Evolutionary conservation across 1,140 invertebrate species (phyloP).

Genomic region (Aphidius ervi): DNA sequence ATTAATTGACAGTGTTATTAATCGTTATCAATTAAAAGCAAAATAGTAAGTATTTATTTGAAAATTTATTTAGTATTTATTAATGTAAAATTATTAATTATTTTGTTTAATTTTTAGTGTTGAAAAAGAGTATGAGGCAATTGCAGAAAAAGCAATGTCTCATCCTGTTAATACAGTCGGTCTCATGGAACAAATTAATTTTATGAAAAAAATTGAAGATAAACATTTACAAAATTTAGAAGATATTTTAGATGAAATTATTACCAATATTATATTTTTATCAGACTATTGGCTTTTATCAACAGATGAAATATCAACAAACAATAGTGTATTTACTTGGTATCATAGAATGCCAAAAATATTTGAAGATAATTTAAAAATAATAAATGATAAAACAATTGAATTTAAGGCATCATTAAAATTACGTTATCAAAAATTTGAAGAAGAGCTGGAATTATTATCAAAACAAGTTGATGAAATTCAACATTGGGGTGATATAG

Average conservation of each 20-base stretch:
- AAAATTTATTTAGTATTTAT: slow-evolving; percentile 16
- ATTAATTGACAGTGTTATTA: slow-evolving; percentile 67
- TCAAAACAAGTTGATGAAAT: slow-evolving; percentile 80
- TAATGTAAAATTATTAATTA: slow-evolving; percentile 5
- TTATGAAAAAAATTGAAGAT: slow-evolving; percentile 69
- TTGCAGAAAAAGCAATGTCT: slow-evolving; percentile 72
- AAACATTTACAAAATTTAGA: slow-evolving; percentile 71
- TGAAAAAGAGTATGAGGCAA: slow-evolving; percentile 75
- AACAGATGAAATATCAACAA: slow-evolving; percentile 75
- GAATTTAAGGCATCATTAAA: slow-evolving; percentile 83
- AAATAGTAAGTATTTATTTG: slow-evolving; percentile 60
- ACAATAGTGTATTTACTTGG: slow-evolving; percentile 79
- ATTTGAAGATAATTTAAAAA: slow-evolving; percentile 75
- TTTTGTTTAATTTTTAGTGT: slow-evolving; percentile 54
- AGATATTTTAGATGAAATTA: slow-evolving; percentile 64
- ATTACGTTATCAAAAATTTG: slow-evolving; percentile 67
- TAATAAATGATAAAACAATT: slow-evolving; percentile 75
- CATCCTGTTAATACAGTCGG: slow-evolving; percentile 77
- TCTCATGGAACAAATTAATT: slow-evolving; percentile 78
- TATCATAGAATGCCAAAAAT: slow-evolving; percentile 73
- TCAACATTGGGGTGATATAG: slow-evolving; percentile 81
- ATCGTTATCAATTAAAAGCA: slow-evolving; percentile 71
- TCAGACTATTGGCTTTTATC: slow-evolving; percentile 75
- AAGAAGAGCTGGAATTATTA: slow-evolving; percentile 76
- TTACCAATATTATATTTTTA: slow-evolving; percentile 67